Evolutionary conservation across 2,797 vertebrate species (phyloP), one percentile per base, ranked within the genome.

Genomic region (Triplophysa yarkandensis): DNA sequence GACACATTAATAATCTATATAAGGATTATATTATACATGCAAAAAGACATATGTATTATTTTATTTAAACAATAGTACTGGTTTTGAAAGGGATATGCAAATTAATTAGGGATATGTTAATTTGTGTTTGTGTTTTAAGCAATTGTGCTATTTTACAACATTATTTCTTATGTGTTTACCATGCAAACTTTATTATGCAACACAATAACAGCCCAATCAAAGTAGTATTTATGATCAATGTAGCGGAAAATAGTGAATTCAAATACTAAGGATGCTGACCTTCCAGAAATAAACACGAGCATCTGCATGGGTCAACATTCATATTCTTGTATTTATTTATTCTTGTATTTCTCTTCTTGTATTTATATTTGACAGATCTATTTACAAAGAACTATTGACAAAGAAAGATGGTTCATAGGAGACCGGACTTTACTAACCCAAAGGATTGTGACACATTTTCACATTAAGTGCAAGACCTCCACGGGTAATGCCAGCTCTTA

Each of bases 271-370:
- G 23, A 72, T 64, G 71, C 60, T 63, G 25, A n/a, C n/a, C n/a
- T 3, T 63, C 55, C 55, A 64, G 61, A 73, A 73, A 73, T 73
- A n/a, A n/a, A n/a, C n/a, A n/a, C n/a, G n/a, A n/a, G n/a, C n/a
- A n/a, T n/a, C n/a, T n/a, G n/a, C n/a, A n/a, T n/a, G n/a, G n/a
- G n/a, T n/a, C n/a, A n/a, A n/a, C n/a, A n/a, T n/a, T n/a, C n/a
- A n/a, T n/a, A n/a, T n/a, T n/a, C n/a, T n/a, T n/a, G n/a, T n/a
- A n/a, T n/a, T n/a, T n/a, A n/a, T n/a, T n/a, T n/a, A n/a, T n/a
- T n/a, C n/a, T n/a, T n/a, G n/a, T n/a, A n/a, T n/a, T n/a, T n/a
- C n/a, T n/a, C n/a, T n/a, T n/a, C n/a, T n/a, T n/a, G n/a, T n/a
- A n/a, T n/a, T 43, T 72, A 52, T 55, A 73, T 55, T 4, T 43